A percentile compares a stretch with the other conserved stretches of the same genome.
Conservation (phyloP, 1,140 invertebrate species). For the Mamestra configurata region DNA sequence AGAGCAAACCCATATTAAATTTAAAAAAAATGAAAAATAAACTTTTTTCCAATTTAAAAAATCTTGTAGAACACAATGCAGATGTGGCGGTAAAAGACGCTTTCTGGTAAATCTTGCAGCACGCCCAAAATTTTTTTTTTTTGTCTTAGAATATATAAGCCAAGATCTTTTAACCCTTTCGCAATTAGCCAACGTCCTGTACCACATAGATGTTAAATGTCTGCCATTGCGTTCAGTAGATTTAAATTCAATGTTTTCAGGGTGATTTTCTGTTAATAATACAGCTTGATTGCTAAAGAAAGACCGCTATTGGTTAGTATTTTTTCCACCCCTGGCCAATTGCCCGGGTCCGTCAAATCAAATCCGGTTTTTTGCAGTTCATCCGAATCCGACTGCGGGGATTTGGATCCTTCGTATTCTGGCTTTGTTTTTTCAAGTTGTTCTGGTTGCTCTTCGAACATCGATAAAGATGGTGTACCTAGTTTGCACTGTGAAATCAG, state of each 20-base stretch:
- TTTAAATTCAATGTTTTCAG: conserved; percentile 56
- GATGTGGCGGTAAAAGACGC: conserved; percentile 45
- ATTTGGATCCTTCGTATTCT: conserved; percentile 52
- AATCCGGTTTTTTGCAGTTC: conserved; percentile 45
- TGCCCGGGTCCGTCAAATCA: conserved; percentile 55
- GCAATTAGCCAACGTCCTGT: conserved; percentile 53
- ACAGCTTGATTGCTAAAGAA: conserved; percentile 57
- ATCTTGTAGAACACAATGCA: conserved; percentile 31
- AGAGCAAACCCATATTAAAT: too few relatives aligned
- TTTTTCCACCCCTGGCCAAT: conserved; percentile 55
- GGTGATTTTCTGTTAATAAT: conserved; percentile 55
- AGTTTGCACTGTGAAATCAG: too few relatives aligned
- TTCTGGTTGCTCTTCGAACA: conserved; percentile 1
- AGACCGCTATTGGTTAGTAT: conserved; percentile 1
- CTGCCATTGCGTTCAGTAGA: conserved; percentile 57
- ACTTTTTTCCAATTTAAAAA: conserved; percentile 60
- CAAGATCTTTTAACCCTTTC: conserved; percentile 56
- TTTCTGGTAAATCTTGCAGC: conserved; percentile 55
- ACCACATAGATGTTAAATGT: conserved; percentile 58
- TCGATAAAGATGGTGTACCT: too few relatives aligned
- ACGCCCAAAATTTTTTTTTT: conserved; percentile 54
- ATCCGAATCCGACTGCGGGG: conserved; percentile 41
- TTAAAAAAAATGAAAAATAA: too few relatives aligned
- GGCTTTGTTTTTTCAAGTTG: conserved; percentile 53
- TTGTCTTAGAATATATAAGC: conserved; percentile 56